These are phyloP conservation scores for Coreoperca whiteheadi DNA, from an alignment of 2,113 vertebrate genomes.

Conservation along the genomic window DNA sequence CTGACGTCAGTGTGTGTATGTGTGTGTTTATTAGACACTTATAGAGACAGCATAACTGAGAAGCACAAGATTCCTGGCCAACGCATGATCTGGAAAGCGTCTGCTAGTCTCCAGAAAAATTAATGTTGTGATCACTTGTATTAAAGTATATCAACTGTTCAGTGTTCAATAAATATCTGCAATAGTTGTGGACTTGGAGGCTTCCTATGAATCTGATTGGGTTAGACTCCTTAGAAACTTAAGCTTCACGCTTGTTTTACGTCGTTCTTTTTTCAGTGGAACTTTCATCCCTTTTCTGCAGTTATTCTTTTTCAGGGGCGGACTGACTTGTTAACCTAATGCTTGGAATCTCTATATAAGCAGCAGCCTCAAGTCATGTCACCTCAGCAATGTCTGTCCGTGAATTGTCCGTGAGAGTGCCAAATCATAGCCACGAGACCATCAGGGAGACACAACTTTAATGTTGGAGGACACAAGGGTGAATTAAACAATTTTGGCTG, in stretches of 20 bases:
- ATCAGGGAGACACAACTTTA: too few species aligned
- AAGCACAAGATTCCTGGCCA: background rate
- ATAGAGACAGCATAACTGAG: background rate
- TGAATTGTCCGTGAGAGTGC: too few species aligned
- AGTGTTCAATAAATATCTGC: background rate
- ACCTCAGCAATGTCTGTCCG: too few species aligned
- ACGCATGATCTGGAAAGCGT: background rate
- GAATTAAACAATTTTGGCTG: too few species aligned
- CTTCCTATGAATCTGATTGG: background rate
- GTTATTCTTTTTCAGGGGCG: background rate
- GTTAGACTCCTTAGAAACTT: background rate
- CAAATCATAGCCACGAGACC: too few species aligned
- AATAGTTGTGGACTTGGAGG: background rate
- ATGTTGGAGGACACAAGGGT: too few species aligned
- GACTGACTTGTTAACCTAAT: too few species aligned
- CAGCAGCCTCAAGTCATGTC: too few species aligned
- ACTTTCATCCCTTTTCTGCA: background rate
- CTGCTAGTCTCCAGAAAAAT: background rate
- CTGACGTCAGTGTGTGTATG: conserved; percentile 53
- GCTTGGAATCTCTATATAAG: too few species aligned
- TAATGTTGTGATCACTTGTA: background rate
- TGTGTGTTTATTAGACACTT: background rate
- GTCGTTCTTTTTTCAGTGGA: background rate
- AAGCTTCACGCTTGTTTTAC: background rate
- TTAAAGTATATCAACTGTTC: background rate